Conservation (phyloP, 2,797 vertebrate species). For the Melanotaenia parkinsoni region DNA sequence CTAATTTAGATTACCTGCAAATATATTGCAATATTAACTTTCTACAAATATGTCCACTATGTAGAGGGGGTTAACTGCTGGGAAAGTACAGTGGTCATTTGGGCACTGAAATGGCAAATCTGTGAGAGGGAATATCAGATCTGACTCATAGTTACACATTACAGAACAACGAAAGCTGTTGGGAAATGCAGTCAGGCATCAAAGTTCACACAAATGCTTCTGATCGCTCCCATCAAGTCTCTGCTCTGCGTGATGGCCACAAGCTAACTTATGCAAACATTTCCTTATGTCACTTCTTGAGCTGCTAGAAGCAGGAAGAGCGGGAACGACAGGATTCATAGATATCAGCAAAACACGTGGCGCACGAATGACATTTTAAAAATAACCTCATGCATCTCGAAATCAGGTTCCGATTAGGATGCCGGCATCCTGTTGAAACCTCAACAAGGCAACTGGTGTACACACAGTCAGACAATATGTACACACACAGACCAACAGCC, state of each 20-base stretch:
- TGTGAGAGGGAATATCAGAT: constrained; percentile 24
- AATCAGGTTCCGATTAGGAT: constrained; percentile 68
- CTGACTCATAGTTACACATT: constrained; percentile 53
- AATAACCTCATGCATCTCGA: constrained; percentile 61
- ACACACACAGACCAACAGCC: constrained; percentile 12
- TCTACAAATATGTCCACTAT: constrained; percentile 13
- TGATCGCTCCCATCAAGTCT: neutral
- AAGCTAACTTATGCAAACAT: neutral
- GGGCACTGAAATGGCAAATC: constrained; percentile 26
- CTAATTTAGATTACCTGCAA: constrained; percentile 24
- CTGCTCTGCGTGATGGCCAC: neutral
- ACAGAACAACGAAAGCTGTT: constrained; percentile 42
- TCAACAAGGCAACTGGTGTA: constrained; percentile 52
- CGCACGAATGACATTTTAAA: constrained; percentile 53
- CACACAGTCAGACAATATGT: constrained; percentile 32
- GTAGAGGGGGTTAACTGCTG: constrained; percentile 5
- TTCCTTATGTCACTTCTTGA: neutral
- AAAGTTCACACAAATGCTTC: constrained; percentile 29
- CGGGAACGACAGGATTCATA: constrained; percentile 14
- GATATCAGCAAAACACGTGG: constrained; percentile 58
- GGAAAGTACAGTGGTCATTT: constrained; percentile 15
- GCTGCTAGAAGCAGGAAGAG: constrained; percentile 10
- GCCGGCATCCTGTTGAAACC: constrained; percentile 63
- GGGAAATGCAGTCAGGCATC: constrained; percentile 26
- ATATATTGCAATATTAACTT: constrained; percentile 15